phyloP scores from a whole-genome alignment of 2,888 invertebrate species.

The Nephrotoma guestfalica region DNA sequence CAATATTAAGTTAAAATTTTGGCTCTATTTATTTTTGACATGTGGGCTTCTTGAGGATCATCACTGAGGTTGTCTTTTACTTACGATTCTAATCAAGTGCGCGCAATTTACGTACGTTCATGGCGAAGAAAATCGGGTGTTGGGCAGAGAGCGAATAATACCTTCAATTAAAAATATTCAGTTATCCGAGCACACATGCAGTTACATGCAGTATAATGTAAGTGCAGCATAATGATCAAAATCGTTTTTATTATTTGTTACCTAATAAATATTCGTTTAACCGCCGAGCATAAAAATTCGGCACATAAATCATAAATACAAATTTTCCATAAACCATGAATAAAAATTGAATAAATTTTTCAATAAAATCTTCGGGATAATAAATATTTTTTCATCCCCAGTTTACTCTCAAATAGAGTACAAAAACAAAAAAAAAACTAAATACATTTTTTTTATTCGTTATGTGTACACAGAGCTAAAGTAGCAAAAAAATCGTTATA shows the following conservation, averaged over 20 bases:
- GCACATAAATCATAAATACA: background rate
- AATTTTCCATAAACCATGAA: background rate
- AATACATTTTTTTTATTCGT: background rate
- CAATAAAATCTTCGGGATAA: background rate
- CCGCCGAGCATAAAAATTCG: background rate
- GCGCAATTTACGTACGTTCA: no score
- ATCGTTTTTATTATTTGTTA: background rate
- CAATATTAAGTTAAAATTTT: no score
- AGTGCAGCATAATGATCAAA: background rate
- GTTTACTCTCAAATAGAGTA: no score
- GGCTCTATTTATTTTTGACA: no score
- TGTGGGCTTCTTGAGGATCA: no score
- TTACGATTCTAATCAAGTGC: no score
- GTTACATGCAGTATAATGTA: no score
- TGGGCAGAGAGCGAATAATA: no score
- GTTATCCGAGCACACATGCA: no score
- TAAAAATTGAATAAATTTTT: background rate
- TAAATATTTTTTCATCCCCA: background rate
- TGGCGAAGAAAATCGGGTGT: no score
- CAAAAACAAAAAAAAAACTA: background rate
- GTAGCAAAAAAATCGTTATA: background rate
- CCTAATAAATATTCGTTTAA: background rate
- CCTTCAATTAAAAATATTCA: no score
- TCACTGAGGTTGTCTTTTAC: no score
- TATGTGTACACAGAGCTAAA: background rate